phyloP scores from a whole-genome alignment of 1,140 invertebrate species.

The Pteromalus puparum region DNA sequence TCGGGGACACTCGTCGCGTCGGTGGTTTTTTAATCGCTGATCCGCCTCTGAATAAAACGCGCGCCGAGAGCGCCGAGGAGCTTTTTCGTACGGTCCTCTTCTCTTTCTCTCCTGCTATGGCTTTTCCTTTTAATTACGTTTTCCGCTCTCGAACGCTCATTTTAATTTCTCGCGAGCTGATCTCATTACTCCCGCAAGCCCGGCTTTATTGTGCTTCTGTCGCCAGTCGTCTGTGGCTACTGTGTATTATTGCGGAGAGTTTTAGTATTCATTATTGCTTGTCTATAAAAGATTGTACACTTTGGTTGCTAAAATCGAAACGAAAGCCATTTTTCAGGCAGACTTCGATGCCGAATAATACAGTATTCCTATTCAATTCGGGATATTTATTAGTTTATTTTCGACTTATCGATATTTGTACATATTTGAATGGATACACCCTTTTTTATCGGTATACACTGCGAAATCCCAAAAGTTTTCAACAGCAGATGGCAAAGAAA shows the following conservation, averaged over 20 bases:
- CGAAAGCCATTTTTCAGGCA: not conserved
- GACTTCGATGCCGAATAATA: too few species aligned
- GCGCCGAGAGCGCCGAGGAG: not conserved
- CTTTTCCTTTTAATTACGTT: slow-evolving; percentile 40
- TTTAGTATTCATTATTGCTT: not conserved
- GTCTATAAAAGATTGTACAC: not conserved
- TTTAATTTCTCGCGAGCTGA: slow-evolving; percentile 34
- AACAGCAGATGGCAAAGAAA: too few species aligned
- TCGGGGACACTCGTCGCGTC: not conserved
- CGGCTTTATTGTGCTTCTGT: not conserved
- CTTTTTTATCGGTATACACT: too few species aligned
- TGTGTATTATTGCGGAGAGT: not conserved
- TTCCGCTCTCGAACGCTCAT: slow-evolving; percentile 26
- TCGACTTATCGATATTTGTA: not conserved
- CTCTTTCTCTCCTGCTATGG: not conserved
- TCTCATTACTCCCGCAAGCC: slow-evolving; percentile 28
- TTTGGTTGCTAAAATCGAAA: not conserved
- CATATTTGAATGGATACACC: too few species aligned
- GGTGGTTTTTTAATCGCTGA: slow-evolving; percentile 32
- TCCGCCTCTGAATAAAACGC: not conserved
- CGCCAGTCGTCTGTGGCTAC: not conserved
- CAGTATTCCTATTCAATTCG: too few species aligned
- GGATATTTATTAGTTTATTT: not conserved
- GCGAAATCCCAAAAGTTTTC: too few species aligned
- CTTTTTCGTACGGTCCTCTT: slow-evolving; percentile 5